Percentiles rank a stretch among this genome's conserved stretches.
phyloP scores from a whole-genome alignment of 2,888 invertebrate genomes.

The Mesoligia furuncula region DNA sequence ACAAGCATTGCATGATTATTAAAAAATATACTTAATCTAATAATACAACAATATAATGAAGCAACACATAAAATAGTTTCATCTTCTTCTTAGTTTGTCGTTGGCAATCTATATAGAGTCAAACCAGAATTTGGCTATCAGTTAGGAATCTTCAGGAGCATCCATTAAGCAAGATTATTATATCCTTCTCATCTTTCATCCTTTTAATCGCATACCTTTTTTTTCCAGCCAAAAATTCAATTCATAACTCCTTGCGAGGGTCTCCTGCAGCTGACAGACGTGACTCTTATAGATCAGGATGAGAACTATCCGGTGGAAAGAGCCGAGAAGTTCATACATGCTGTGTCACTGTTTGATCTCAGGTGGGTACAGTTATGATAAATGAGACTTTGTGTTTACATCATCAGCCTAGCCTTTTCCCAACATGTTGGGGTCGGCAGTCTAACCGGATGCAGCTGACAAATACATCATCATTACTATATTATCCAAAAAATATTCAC shows the following conservation, averaged over 20 bases:
- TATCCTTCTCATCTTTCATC: background rate
- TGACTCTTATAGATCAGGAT: slow-evolving; percentile 91
- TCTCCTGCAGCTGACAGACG: slow-evolving; percentile 91
- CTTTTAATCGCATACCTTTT: background rate
- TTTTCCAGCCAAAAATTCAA: slow-evolving; percentile 87
- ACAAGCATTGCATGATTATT: background rate
- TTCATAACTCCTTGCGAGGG: slow-evolving; percentile 94
- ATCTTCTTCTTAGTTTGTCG: too few relatives aligned
- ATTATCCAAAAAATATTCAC: background rate
- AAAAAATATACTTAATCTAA: too few relatives aligned
- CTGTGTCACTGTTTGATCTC: slow-evolving; percentile 89
- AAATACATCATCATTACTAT: background rate
- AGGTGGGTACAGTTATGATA: slow-evolving; percentile 75
- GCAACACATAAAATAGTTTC: background rate
- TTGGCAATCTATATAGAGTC: too few relatives aligned
- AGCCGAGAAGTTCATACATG: slow-evolving; percentile 89
- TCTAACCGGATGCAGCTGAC: too few relatives aligned
- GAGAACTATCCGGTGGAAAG: slow-evolving; percentile 86
- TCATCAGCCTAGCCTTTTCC: too few relatives aligned
- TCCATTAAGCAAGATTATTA: too few relatives aligned
- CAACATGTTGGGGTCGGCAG: too few relatives aligned
- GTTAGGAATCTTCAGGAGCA: too few relatives aligned
- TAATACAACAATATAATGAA: too few relatives aligned
- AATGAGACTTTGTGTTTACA: background rate
- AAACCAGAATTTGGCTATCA: too few relatives aligned